A percentile compares a stretch with the other conserved stretches of the same genome.
Evolutionary conservation across 2,797 vertebrate species (phyloP).

Genomic region (Pipistrellus pygmaeus): DNA sequence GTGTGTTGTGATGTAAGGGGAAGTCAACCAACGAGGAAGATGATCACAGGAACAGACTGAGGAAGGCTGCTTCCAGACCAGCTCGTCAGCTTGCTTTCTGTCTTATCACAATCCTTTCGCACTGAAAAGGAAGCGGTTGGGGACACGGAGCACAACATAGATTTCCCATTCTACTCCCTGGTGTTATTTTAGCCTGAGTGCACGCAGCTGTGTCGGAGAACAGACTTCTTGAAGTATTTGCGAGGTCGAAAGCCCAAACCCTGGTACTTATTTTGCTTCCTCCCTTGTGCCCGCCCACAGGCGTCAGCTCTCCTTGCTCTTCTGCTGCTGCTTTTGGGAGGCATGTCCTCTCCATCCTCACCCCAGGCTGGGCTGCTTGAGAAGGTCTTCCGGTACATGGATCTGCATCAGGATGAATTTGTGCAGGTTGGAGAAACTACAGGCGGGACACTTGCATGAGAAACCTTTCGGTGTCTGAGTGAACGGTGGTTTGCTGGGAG

Average conservation of each 20-base stretch:
- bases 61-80: background rate
- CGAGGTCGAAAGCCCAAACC: background rate
- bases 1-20: background rate
- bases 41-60: rapidly evolving
- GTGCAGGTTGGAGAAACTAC: constrained; percentile 82
- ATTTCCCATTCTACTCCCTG: background rate
- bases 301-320: background rate
- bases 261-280: constrained; percentile 40
- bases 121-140: background rate
- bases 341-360: constrained; percentile 56
- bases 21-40: too few relatives aligned
- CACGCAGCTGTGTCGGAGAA: background rate
- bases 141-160: background rate
- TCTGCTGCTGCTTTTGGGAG: constrained; percentile 57
- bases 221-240: background rate
- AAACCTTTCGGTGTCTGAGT: background rate
- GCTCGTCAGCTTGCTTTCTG: background rate
- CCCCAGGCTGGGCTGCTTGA: background rate
- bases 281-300: background rate
- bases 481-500: background rate
- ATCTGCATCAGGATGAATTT: constrained; percentile 86
- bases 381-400: constrained; percentile 84
- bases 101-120: background rate
- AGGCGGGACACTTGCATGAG: rapidly evolving
- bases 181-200: background rate